A percentile compares a stretch with the other conserved stretches of the same genome.
Evolutionary conservation across 2,888 invertebrate species (phyloP).

Genomic region (Heteromurus nitidus): DNA sequence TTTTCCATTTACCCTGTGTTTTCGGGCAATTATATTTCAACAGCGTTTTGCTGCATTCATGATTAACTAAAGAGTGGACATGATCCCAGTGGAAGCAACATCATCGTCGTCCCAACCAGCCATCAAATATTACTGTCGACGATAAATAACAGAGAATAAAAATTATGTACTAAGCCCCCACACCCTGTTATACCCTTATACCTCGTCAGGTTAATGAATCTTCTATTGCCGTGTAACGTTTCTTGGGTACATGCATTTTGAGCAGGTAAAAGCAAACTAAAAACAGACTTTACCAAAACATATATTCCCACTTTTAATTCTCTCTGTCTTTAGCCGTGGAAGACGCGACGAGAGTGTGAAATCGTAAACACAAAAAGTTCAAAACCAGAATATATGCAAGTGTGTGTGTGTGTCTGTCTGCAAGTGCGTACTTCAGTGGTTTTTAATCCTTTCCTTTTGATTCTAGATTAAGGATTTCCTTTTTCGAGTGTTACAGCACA

Average conservation of each 20-base stretch:
- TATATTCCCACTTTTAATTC: neutral
- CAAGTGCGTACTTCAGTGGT: neutral
- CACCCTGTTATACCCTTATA: no score
- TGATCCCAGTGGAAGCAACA: no score
- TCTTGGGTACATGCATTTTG: neutral
- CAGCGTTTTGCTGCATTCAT: no score
- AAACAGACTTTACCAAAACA: neutral
- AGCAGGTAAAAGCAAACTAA: no score
- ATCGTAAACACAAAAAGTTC: no score
- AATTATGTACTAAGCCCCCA: slow-evolving; percentile 60
- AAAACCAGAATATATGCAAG: no score
- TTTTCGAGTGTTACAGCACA: slow-evolving; percentile 45
- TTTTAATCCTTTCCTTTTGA: slow-evolving; percentile 27
- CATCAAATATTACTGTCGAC: slow-evolving; percentile 60
- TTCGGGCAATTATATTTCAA: no score
- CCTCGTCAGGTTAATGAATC: no score
- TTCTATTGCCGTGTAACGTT: neutral
- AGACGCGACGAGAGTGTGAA: no score
- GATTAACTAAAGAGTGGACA: no score
- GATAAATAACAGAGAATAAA: slow-evolving; percentile 62
- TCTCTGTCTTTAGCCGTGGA: neutral
- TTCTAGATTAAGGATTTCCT: slow-evolving; percentile 55
- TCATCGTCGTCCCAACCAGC: slow-evolving; percentile 18
- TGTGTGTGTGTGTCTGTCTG: neutral
- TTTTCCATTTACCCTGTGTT: no score